Evolutionary conservation across 2,888 invertebrate genomes (phyloP).

Genomic region (Dione juno): DNA sequence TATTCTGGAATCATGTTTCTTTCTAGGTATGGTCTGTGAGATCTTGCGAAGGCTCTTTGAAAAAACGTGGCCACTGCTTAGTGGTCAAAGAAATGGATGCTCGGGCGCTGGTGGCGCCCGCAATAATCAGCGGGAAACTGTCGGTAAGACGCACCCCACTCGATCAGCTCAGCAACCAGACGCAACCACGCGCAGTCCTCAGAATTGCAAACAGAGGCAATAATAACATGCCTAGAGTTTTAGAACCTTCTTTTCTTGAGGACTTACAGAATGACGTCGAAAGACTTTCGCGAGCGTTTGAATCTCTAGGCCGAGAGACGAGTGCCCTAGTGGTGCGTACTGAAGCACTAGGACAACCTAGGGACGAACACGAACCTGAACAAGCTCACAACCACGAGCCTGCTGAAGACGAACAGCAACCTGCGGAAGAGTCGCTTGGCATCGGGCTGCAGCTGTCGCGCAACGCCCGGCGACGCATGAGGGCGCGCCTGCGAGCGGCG

Average conservation of each 20-base stretch:
- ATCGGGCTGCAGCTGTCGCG: slow-evolving; percentile 57
- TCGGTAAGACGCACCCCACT: slow-evolving; percentile 65
- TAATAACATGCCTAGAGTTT: slow-evolving; percentile 34
- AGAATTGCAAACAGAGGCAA: slow-evolving; percentile 71
- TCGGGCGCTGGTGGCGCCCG: slow-evolving; percentile 61
- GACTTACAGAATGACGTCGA: slow-evolving; percentile 69
- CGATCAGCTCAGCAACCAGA: slow-evolving; percentile 59
- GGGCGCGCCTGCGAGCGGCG: slow-evolving; percentile 64
- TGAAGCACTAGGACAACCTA: slow-evolving; percentile 58
- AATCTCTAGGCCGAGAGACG: slow-evolving; percentile 66
- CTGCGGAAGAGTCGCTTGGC: slow-evolving; percentile 38
- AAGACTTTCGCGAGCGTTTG: slow-evolving; percentile 67
- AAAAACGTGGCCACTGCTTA: slow-evolving; percentile 71
- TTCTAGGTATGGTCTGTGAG: slow-evolving; percentile 74
- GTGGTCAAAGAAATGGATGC: slow-evolving; percentile 65
- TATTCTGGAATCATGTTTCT: slow-evolving; percentile 4
- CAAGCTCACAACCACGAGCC: slow-evolving; percentile 37
- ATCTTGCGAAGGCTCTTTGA: slow-evolving; percentile 75
- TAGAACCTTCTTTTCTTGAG: slow-evolving; percentile 58
- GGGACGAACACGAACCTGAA: slow-evolving; percentile 29
- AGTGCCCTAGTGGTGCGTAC: slow-evolving; percentile 59
- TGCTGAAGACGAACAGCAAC: slow-evolving; percentile 37
- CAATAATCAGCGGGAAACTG: slow-evolving; percentile 65
- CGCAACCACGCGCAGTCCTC: slow-evolving; percentile 72
- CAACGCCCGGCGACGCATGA: slow-evolving; percentile 69